Evolutionary conservation across 2,888 invertebrate genomes (phyloP).

Genomic region (Platycheirus rosarum): DNA sequence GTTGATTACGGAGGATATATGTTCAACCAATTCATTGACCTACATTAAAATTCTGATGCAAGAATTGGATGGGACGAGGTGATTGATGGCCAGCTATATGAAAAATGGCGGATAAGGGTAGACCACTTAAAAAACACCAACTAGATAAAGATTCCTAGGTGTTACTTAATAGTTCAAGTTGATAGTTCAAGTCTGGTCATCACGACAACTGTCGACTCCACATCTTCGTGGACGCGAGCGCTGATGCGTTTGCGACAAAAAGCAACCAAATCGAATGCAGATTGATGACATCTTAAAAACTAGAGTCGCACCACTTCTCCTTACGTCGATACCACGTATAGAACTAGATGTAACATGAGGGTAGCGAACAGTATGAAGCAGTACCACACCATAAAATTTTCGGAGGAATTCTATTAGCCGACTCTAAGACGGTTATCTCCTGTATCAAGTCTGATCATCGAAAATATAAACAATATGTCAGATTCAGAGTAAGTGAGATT

Average conservation of each 20-base stretch:
- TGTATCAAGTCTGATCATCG: not conserved
- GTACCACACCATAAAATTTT: not conserved
- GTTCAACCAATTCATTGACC: not conserved
- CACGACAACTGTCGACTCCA: not conserved
- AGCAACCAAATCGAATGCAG: not conserved
- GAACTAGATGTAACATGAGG: not conserved
- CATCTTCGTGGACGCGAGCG: not conserved
- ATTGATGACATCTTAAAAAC: not conserved
- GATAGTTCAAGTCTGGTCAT: not conserved
- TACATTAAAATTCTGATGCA: not conserved
- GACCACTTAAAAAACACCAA: not conserved
- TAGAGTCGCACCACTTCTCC: not conserved
- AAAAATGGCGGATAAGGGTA: not conserved
- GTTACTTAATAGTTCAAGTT: not conserved
- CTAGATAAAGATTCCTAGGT: not conserved
- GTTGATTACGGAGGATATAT: not conserved
- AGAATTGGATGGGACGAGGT: not conserved
- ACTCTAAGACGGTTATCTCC: not conserved
- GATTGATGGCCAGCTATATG: not conserved
- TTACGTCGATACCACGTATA: not conserved
- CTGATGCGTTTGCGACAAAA: constrained; percentile 5
- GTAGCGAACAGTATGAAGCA: not conserved
- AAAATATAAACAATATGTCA: not conserved
- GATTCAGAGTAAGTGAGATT: not conserved
- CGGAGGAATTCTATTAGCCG: not conserved